Evolutionary conservation across 2,888 invertebrate genomes (phyloP).

Genomic region (Erynnis tages): DNA sequence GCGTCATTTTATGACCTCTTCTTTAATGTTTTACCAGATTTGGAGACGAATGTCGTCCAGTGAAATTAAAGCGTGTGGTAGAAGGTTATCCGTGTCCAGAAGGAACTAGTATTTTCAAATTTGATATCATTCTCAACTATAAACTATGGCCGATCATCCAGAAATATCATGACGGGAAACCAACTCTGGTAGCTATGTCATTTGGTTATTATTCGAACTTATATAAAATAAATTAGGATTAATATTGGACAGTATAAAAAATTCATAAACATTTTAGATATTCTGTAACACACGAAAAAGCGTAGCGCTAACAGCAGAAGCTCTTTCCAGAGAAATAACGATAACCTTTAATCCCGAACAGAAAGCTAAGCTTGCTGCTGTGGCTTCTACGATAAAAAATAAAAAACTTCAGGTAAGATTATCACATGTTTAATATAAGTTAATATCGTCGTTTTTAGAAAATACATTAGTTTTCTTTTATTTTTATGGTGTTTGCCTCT

Average conservation of each 20-base stretch:
- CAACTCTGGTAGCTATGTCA: constrained; percentile 80
- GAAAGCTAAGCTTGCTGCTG: constrained; percentile 70
- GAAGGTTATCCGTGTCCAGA: constrained; percentile 84
- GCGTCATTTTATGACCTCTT: not conserved
- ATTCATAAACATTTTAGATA: constrained; percentile 64
- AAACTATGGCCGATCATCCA: constrained; percentile 85
- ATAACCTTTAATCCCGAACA: constrained; percentile 78
- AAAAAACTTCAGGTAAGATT: constrained; percentile 69
- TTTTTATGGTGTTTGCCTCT: too few relatives aligned
- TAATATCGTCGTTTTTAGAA: too few relatives aligned
- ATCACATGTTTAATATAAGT: too few relatives aligned
- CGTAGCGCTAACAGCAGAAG: constrained; percentile 85
- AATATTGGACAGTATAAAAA: too few relatives aligned
- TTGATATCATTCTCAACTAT: constrained; percentile 89
- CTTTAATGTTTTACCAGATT: constrained; percentile 68
- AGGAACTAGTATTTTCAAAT: constrained; percentile 84
- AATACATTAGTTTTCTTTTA: too few relatives aligned
- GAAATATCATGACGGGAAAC: constrained; percentile 87
- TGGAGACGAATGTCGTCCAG: constrained; percentile 87
- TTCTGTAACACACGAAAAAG: constrained; percentile 91
- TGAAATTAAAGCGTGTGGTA: constrained; percentile 86
- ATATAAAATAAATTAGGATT: too few relatives aligned
- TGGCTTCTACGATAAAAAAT: constrained; percentile 68
- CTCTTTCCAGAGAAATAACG: constrained; percentile 82
- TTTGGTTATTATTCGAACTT: too few relatives aligned